These are phyloP conservation scores for Stomorhina lunata DNA, from an alignment of 2,888 invertebrate genomes.

Conservation along the genomic window DNA sequence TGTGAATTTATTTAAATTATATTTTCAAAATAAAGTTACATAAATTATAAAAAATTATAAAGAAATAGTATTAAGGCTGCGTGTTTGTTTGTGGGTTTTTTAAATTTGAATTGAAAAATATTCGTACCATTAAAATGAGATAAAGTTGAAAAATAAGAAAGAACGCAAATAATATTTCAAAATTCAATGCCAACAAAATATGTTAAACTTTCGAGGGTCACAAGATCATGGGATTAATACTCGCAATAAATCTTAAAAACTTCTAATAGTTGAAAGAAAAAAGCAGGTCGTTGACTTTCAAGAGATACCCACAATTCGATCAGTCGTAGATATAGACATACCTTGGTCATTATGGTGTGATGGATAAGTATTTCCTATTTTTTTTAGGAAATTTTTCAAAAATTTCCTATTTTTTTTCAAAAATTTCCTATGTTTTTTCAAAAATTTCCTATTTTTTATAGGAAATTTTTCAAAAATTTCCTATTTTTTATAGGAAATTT, in stretches of 20 bases:
- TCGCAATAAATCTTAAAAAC: background rate
- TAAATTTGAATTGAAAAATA: background rate
- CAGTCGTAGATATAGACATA: too few species aligned
- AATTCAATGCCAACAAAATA: constrained; percentile 19
- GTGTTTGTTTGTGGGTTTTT: background rate
- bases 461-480: too few species aligned
- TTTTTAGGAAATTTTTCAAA: too few species aligned
- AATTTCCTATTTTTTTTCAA: too few species aligned
- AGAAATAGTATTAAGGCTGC: background rate
- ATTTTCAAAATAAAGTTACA: background rate
- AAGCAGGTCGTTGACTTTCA: too few species aligned
- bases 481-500: too few species aligned
- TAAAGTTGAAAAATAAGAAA: background rate
- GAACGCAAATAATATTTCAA: constrained; percentile 4
- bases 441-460: too few species aligned
- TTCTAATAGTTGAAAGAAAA: background rate
- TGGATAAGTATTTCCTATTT: too few species aligned
- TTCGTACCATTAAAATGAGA: background rate
- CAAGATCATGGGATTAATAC: background rate
- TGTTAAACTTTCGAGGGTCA: background rate
- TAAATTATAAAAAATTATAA: constrained; percentile 37
- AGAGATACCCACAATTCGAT: too few species aligned
- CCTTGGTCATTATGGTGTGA: too few species aligned
- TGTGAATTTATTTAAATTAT: constrained; percentile 39
- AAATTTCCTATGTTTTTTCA: too few species aligned